A percentile compares a stretch with the other conserved stretches of the same genome.
phyloP scores from a whole-genome alignment of 1,140 invertebrate species.

The Ostrea edulis region DNA sequence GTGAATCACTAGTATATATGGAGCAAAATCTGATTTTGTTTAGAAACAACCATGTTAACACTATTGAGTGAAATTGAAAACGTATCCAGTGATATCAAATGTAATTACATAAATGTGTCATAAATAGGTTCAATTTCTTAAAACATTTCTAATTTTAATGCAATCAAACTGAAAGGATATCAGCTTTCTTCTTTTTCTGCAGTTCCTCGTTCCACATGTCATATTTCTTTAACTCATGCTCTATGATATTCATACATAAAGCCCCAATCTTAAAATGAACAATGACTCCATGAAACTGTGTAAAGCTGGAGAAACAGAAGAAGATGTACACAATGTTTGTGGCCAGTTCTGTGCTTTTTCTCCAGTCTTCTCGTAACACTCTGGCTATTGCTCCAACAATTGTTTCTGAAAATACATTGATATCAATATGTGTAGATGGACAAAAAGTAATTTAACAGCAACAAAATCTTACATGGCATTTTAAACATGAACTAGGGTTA shows the following conservation, averaged over 20 bases:
- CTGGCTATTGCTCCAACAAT: constrained; percentile 95
- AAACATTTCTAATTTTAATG: too few species aligned
- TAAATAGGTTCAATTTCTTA: too few species aligned
- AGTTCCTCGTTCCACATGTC: constrained; percentile 96
- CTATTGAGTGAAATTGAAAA: too few species aligned
- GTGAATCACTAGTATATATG: too few species aligned
- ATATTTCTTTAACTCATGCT: constrained; percentile 94
- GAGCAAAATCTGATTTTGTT: too few species aligned
- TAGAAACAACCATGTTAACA: too few species aligned
- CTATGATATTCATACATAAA: constrained; percentile 96
- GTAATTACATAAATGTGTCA: too few species aligned
- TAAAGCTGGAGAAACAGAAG: constrained; percentile 98
- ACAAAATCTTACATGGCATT: too few species aligned
- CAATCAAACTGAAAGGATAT: constrained; percentile 75
- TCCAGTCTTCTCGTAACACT: constrained; percentile 98
- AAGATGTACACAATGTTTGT: constrained; percentile 98
- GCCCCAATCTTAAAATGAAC: constrained; percentile 93
- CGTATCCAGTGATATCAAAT: too few species aligned
- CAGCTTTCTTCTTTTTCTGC: constrained; percentile 82
- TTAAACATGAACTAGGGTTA: too few species aligned
- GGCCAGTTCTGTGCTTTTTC: constrained; percentile 95
- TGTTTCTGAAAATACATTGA: constrained; percentile 86
- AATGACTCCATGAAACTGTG: constrained; percentile 95
- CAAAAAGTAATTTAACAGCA: background rate
- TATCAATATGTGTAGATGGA: too few species aligned